Evolutionary conservation across 2,113 vertebrate genomes (phyloP), one percentile per base, ranked within the genome.

Genomic region (Prinia subflava): DNA sequence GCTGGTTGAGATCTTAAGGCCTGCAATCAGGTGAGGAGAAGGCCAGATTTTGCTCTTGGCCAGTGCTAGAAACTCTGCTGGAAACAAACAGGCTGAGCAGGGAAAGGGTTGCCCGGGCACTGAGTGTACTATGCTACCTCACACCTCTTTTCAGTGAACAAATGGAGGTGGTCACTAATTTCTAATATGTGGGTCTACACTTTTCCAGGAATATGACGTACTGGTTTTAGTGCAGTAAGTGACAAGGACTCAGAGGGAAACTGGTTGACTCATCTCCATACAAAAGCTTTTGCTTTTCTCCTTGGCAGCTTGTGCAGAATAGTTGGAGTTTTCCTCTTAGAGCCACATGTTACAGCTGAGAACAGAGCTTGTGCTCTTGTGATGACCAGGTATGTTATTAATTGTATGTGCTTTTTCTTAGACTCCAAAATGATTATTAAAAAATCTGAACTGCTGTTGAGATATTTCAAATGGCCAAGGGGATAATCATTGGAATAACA

Each of bases 41-140:
- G 25, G 10, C 11, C 18, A 11, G 35, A 39, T 41, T 56, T 82
- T 63, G 28, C 27, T 63, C 49, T 59, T 56, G 35, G 24, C 39
- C 15, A 25, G 11, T 8, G 42, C 37, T 42, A 20, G 18, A 20
- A 42, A 10, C 47, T 74, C 35, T 12, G 12, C 42, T 85, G 50
- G 70, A 59, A 75, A 21, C 15, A 83, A 65, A 33, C 4, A 7
- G 19, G 24, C 63, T 91, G 46, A 74, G 50, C 28, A 77, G 59
- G 19, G 33, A 22, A 15, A 1, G 7, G 11, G 20, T 49, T 28
- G 4, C 24, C 56, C 25, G 35, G 53, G 30, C 23, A 13, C 25
- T 42, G 42, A 37, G 2, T 16, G 4, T 49, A 50, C 53, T 37
- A 3, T 0, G 0, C 25, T 53, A 20, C 47, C 7, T 21, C 41